Conservation (phyloP, 2,113 vertebrate genomes). For the Solea solea region DNA sequence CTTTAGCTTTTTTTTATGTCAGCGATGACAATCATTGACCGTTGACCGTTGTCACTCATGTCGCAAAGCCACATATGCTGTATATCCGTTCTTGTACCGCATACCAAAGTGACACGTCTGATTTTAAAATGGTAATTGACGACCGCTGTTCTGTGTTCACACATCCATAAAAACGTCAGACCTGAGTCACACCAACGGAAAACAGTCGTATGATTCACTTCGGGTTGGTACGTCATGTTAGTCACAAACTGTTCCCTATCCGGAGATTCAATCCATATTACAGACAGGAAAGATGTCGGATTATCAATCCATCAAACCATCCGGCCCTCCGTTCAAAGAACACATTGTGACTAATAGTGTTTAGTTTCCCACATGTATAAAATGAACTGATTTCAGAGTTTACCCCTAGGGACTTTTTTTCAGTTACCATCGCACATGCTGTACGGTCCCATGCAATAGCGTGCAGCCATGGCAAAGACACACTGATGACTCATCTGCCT, state of each 20-base stretch:
- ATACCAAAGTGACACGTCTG: no score
- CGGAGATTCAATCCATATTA: background rate
- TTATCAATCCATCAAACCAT: constrained; percentile 2
- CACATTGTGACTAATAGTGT: constrained; percentile 26
- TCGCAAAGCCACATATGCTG: no score
- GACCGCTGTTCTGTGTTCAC: background rate
- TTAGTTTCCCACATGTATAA: constrained; percentile 41
- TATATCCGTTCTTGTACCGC: no score
- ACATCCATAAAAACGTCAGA: background rate
- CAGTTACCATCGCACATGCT: constrained; percentile 34
- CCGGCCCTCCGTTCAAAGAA: constrained; percentile 9
- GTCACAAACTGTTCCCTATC: background rate
- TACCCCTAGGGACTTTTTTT: constrained; percentile 18
- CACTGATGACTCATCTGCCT: constrained; percentile 71
- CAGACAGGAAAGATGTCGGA: background rate
- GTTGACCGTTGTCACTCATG: no score
- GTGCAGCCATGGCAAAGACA: constrained; percentile 61
- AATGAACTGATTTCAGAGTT: constrained; percentile 44
- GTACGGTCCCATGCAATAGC: constrained; percentile 43
- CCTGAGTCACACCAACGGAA: background rate
- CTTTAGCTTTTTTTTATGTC: no score
- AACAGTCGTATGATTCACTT: background rate
- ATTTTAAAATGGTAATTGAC: no score
- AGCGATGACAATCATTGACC: no score
- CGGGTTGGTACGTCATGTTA: no score